Base-by-base conservation (phyloP, 2,113 vertebrate species). In the Morphnarchus princeps region DNA sequence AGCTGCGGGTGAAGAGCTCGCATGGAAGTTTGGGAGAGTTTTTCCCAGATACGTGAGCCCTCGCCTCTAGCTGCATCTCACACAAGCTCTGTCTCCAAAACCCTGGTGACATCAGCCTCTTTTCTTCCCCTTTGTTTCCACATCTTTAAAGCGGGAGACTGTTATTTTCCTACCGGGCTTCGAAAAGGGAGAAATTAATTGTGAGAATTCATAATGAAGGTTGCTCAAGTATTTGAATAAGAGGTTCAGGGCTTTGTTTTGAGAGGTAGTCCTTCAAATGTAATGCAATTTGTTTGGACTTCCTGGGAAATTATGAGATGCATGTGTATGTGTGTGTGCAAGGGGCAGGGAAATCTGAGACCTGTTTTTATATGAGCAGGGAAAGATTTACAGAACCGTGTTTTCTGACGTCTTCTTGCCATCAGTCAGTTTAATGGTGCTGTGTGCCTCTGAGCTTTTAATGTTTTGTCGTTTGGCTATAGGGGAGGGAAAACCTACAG, bases 401-500 rank as follows among this genome's bases (percentile, higher is more conserved):
- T 82, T 96, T 93, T 95, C 92, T 97, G 95, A 94, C 1, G 11
- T 82, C 61, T 71, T 81, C 73, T 95, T 93, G 72, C 91, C 86
- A 89, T 95, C 96, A 61, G 61, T 97, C 95, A 95, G 93, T 95
- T 97, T 95, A 97, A 97, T 31, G 52, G 83, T 52, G 69, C 69
- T 79, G 43, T 3, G 9, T 32, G 76, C 86, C 89, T 86, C 89
- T 76, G 77, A 84, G 71, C 78, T 95, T 91, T 90, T 58, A 70
- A 34, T 69, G 45, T 72, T 94, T 93, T 85, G 57, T 77, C 26
- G 0, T 95, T 94, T 93, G 94, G 89, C 87, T 82, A 72, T 10
- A 79, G 32, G 0, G 0, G 47, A 80, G 79, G 47, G 59, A 87
- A 95, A 96, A 77, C 63, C 82, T 55, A 47, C 2, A 11, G 67